Evolutionary conservation across 1,140 invertebrate genomes (phyloP).

Genomic region (Tribolium madens): DNA sequence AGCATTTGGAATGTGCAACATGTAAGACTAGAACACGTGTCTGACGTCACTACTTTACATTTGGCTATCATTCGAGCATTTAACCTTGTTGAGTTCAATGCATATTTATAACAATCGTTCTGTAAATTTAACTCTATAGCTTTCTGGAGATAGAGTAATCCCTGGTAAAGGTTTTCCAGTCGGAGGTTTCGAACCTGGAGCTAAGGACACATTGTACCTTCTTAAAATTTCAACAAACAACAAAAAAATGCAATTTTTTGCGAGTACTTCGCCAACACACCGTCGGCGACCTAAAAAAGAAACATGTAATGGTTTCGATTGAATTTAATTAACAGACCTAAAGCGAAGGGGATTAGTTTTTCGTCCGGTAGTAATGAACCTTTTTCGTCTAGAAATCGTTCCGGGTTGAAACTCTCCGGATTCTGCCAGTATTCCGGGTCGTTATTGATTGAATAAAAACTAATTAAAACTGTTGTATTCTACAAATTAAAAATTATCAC

Average conservation of each 20-base stretch:
- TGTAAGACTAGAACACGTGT: neutral
- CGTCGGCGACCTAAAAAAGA: constrained; percentile 70
- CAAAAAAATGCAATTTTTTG: constrained; percentile 68
- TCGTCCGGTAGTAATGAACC: constrained; percentile 70
- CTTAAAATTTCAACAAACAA: constrained; percentile 70
- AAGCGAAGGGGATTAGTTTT: constrained; percentile 77
- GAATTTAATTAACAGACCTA: constrained; percentile 67
- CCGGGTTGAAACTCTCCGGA: constrained; percentile 76
- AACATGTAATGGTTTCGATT: neutral
- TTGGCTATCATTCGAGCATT: neutral
- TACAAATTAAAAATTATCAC: neutral
- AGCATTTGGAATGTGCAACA: neutral
- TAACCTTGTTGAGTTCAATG: neutral
- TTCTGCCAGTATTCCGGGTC: constrained; percentile 76
- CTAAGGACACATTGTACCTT: constrained; percentile 67
- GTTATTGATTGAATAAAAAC: constrained; percentile 77
- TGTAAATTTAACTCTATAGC: constrained; percentile 64
- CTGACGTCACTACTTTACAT: neutral
- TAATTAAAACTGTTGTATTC: constrained; percentile 77
- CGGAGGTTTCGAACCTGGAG: constrained; percentile 61
- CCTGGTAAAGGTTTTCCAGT: constrained; percentile 66
- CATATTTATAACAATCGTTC: neutral
- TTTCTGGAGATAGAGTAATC: constrained; percentile 68
- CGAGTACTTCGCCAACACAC: constrained; percentile 73
- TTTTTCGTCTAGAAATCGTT: constrained; percentile 76